These are phyloP conservation scores for Hexactinellida sp. DNA, from an alignment of 37 sponge, comb jelly and placozoan species.

Conservation along the genomic window DNA sequence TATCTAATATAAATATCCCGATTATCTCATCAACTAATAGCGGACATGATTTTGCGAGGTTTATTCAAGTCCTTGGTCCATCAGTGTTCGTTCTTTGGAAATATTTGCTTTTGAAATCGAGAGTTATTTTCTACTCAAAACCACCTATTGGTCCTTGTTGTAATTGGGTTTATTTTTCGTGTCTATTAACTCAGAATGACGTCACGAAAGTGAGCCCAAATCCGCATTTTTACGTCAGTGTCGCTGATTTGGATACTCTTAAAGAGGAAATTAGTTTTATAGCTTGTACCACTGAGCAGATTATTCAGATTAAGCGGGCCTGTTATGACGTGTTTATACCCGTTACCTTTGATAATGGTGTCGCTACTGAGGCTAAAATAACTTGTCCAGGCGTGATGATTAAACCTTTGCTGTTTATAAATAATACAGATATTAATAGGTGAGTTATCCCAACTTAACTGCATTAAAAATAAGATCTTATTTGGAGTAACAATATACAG, in stretches of 20 bases:
- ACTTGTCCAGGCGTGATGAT: conserved; percentile 4
- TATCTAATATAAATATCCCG: neutral
- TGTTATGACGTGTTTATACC: conserved; percentile 67
- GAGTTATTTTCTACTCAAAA: conserved; percentile 66
- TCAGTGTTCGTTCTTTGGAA: conserved; percentile 85
- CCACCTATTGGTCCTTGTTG: conserved; percentile 70
- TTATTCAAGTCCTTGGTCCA: conserved; percentile 59
- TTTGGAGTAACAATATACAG: too few relatives aligned
- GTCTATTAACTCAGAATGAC: neutral
- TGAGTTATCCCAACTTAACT: too few relatives aligned
- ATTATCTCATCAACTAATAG: neutral
- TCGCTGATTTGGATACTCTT: conserved; percentile 58
- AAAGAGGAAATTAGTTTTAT: conserved; percentile 34
- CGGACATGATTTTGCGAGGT: conserved; percentile 23
- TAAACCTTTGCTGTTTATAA: neutral
- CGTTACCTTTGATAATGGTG: neutral
- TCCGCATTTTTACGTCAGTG: conserved; percentile 79
- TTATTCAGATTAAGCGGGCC: conserved; percentile 50
- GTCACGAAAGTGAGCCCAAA: conserved; percentile 39
- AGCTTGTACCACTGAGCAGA: conserved; percentile 89
- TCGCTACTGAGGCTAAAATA: neutral
- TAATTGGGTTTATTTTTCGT: neutral
- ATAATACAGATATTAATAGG: conserved; percentile 1
- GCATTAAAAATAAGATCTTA: too few relatives aligned
- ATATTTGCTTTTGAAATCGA: conserved; percentile 63